Evolutionary conservation across 2,888 invertebrate species (phyloP), one percentile per base, ranked within the genome.

Genomic region (Trichopria drosophilae): DNA sequence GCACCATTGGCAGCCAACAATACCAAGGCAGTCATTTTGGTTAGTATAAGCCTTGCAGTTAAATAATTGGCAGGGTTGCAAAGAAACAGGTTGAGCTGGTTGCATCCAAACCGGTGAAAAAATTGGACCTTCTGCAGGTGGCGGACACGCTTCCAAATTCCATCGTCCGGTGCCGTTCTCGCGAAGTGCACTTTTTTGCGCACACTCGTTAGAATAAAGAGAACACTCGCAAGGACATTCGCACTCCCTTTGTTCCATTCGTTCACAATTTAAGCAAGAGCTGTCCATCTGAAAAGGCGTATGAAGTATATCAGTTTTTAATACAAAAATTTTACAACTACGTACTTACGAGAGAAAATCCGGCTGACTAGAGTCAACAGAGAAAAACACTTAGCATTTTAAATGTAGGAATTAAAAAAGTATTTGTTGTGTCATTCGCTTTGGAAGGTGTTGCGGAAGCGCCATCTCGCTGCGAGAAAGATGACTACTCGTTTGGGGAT

Each of bases 201-300:
- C 71, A 62, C 82, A 82, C 41, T 77, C 73, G 52, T 79, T 76
- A 56, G 79, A 76, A 52, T 81, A 79, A 5, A 82, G 52, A 2
- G 81, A 87, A 68, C 95, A 95, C 74, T 95, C 93, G 72, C 95
- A 95, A 0, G 95, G 95, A 68, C 95, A 95, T 74, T 95, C 95
- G 65, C 95, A 95, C 69, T 94, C 93, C 3, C 86, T 88, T 76
- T 92, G 93, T 71, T 94, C 95, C 90, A 94, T 93, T 39, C 93
- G 84, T 71, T 92, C 88, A 72, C 95, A 95, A 72, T 94, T 94
- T 19, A 95, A 80, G 71, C 95, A 95, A 3, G 90, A 80, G 3
- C 93, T 83, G 72, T 93, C 90, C 47, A 86, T 78, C 82, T 82
- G 64, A 13, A 61, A 58, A 46, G 58, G 26, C 63, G 12, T 47